These are phyloP conservation scores for Dinothrombium tinctorium DNA, from an alignment of 1,140 invertebrate species.

Conservation along the genomic window DNA sequence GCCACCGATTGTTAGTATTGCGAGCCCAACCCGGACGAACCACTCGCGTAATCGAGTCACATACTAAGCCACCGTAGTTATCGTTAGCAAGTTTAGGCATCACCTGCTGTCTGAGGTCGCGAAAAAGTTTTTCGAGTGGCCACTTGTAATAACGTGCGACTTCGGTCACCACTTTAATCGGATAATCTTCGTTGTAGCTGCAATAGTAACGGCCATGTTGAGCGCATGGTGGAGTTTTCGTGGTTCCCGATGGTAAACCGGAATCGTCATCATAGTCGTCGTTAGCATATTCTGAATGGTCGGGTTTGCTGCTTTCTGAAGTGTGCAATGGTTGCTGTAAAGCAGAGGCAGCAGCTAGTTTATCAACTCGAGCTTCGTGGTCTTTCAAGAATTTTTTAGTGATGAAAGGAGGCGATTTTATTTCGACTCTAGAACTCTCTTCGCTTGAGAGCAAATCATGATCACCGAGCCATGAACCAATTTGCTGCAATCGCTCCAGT, in stretches of 20 bases:
- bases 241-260: slow-evolving; percentile 6
- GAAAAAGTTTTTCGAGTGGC: slow-evolving; percentile 17
- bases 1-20: slow-evolving; percentile 17
- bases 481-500: too few species aligned
- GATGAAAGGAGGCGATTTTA: too few species aligned
- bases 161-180: slow-evolving; percentile 13
- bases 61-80: slow-evolving; percentile 15
- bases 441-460: too few species aligned
- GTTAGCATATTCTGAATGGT: too few species aligned
- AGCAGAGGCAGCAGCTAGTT: too few species aligned
- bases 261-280: slow-evolving; percentile 10
- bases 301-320: too few species aligned
- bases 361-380: too few species aligned
- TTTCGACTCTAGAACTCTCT: too few species aligned
- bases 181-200: slow-evolving; percentile 16
- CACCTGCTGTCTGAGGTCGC: slow-evolving; percentile 13
- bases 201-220: slow-evolving; percentile 15
- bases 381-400: too few species aligned
- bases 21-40: slow-evolving; percentile 17
- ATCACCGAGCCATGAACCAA: too few species aligned
- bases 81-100: slow-evolving; percentile 16
- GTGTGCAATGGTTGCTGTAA: too few species aligned
- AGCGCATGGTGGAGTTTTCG: slow-evolving; percentile 14
- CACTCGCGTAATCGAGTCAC: slow-evolving; percentile 17
- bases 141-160: slow-evolving; percentile 17